Percentiles rank a stretch among this genome's conserved stretches.
These are phyloP conservation scores for Fukomys damarensis DNA, from an alignment of 2,113 vertebrate species.

Conservation along the genomic window DNA sequence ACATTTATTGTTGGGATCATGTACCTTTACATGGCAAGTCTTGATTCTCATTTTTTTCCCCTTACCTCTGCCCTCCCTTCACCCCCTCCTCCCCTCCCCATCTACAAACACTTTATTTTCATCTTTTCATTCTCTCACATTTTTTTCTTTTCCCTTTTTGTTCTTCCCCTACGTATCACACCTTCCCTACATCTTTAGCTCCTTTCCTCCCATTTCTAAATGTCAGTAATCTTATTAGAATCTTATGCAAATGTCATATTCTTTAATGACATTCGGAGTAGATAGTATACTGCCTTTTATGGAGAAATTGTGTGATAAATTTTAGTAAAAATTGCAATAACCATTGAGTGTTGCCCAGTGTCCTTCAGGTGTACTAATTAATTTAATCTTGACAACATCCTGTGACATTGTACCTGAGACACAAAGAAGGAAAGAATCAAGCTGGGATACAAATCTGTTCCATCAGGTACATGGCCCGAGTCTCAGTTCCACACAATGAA, in stretches of 20 bases:
- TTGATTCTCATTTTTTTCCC: no score
- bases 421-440: not conserved
- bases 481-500: not conserved
- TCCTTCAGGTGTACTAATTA: not conserved
- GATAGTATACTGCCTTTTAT: not conserved
- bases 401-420: not conserved
- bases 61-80: no score
- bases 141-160: no score
- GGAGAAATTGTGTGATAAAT: not conserved
- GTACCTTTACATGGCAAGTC: no score
- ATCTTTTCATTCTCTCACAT: no score
- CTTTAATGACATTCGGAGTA: not conserved
- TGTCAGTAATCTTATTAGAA: no score
- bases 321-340: not conserved
- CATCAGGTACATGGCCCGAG: not conserved
- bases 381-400: not conserved
- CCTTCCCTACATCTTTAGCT: no score
- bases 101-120: no score
- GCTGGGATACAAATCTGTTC: not conserved
- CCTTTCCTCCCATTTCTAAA: no score
- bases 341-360: not conserved
- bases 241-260: not conserved
- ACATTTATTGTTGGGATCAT: no score
- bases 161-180: no score
- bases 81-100: no score